phyloP scores from a whole-genome alignment of 1,140 invertebrate genomes.

The Brachystomella parvula region DNA sequence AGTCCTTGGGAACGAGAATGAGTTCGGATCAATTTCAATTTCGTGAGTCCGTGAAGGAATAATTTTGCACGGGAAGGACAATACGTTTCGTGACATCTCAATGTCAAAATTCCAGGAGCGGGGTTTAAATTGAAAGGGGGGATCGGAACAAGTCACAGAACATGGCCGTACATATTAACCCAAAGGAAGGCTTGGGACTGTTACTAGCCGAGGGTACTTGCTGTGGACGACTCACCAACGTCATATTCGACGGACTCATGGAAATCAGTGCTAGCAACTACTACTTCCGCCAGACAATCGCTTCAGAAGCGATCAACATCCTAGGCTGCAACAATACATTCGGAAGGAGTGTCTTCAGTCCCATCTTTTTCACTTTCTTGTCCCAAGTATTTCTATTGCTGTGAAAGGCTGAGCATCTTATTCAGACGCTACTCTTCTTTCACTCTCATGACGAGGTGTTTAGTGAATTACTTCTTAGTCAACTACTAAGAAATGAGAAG shows the following conservation, averaged over 20 bases:
- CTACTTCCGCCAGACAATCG: constrained; percentile 18
- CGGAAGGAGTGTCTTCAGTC: constrained; percentile 10
- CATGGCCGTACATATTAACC: constrained; percentile 17
- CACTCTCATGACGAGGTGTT: no score
- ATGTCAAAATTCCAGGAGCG: constrained; percentile 15
- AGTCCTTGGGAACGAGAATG: no score
- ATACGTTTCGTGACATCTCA: constrained; percentile 17
- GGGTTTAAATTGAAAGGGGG: constrained; percentile 17
- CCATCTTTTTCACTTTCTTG: constrained; percentile 17
- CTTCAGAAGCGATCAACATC: constrained; percentile 20
- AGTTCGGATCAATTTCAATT: constrained; percentile 24
- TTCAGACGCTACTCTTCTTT: no score
- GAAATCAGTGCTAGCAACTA: constrained; percentile 17
- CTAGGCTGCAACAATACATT: constrained; percentile 23
- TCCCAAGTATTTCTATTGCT: no score
- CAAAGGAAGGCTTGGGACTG: constrained; percentile 9
- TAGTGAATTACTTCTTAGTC: no score
- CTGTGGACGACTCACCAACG: constrained; percentile 13
- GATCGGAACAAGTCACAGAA: no score
- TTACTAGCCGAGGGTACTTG: no score
- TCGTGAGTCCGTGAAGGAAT: constrained; percentile 19
- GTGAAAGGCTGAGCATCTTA: no score
- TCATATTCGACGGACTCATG: constrained; percentile 17
- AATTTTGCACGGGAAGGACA: constrained; percentile 14
- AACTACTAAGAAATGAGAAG: no score